phyloP scores from a whole-genome alignment of 2,113 vertebrate genomes.

The Pollimyrus isidori region DNA sequence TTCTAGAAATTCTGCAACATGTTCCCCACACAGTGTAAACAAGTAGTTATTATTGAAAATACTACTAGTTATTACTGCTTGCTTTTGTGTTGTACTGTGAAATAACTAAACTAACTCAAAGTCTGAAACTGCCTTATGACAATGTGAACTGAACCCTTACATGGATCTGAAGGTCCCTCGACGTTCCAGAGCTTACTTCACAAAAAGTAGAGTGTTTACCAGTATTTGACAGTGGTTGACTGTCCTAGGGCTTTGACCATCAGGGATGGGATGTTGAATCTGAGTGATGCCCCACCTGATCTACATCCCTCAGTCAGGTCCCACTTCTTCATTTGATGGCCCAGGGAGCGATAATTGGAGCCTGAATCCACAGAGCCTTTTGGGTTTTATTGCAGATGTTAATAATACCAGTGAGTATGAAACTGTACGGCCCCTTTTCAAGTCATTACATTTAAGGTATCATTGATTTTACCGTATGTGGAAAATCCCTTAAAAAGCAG shows the following conservation, averaged over 20 bases:
- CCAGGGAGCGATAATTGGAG: not conserved
- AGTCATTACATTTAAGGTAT: not conserved
- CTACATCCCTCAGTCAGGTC: not conserved
- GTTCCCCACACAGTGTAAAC: not conserved
- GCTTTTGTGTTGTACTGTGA: not conserved
- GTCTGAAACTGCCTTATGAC: not conserved
- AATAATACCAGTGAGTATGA: not conserved
- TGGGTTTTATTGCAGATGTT: not conserved
- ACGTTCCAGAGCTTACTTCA: not conserved
- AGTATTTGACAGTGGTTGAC: not conserved
- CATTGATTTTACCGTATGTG: not conserved
- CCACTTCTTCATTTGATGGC: not conserved
- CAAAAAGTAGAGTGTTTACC: not conserved
- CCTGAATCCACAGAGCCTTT: not conserved
- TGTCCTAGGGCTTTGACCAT: not conserved
- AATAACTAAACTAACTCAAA: not conserved
- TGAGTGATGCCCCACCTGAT: not conserved
- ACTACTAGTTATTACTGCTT: too few species aligned
- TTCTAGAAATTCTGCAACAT: not conserved
- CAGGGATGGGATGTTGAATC: not conserved
- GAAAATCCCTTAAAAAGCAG: not conserved
- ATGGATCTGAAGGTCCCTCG: not conserved
- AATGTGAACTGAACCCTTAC: not conserved
- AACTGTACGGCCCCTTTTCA: not conserved
- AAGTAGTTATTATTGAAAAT: not conserved